These are phyloP conservation scores for Laticauda laticaudata DNA, from an alignment of 2,113 vertebrate genomes.

Conservation along the genomic window DNA sequence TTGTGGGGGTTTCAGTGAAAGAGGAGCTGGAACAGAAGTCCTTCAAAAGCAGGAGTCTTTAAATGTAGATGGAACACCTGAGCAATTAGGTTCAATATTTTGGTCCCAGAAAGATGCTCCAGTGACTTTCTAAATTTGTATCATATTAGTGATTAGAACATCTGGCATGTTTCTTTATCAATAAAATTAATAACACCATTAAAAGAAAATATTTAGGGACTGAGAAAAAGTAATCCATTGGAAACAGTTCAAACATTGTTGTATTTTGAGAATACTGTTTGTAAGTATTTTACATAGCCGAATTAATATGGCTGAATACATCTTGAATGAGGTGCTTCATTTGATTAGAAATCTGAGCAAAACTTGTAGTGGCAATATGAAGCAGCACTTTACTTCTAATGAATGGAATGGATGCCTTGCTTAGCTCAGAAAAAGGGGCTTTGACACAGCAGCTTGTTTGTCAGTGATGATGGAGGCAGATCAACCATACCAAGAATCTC, in stretches of 20 bases:
- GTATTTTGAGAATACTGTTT: not conserved
- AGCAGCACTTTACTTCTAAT: not conserved
- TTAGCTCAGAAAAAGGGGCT: not conserved
- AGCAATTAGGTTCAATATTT: constrained; percentile 58
- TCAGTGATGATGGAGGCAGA: not conserved
- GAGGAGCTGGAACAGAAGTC: constrained; percentile 56
- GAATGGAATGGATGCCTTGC: not conserved
- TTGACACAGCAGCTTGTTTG: not conserved
- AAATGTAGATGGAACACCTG: constrained; percentile 66
- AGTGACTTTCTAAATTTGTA: constrained; percentile 64
- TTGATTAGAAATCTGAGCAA: not conserved
- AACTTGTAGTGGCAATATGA: not conserved
- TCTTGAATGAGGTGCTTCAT: not conserved
- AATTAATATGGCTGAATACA: constrained; percentile 9
- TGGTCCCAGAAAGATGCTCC: constrained; percentile 35
- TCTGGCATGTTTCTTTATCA: constrained; percentile 57
- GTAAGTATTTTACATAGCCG: not conserved
- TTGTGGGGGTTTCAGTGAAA: constrained; percentile 65
- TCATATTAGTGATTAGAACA: constrained; percentile 54
- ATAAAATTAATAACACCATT: constrained; percentile 46
- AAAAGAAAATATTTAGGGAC: constrained; percentile 10
- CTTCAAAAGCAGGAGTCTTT: constrained; percentile 49
- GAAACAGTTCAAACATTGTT: constrained; percentile 5
- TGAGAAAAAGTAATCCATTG: constrained; percentile 4
- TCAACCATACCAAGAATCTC: not conserved